These are phyloP conservation scores for Haemorhous mexicanus DNA, from an alignment of 2,113 vertebrate species.

Conservation along the genomic window DNA sequence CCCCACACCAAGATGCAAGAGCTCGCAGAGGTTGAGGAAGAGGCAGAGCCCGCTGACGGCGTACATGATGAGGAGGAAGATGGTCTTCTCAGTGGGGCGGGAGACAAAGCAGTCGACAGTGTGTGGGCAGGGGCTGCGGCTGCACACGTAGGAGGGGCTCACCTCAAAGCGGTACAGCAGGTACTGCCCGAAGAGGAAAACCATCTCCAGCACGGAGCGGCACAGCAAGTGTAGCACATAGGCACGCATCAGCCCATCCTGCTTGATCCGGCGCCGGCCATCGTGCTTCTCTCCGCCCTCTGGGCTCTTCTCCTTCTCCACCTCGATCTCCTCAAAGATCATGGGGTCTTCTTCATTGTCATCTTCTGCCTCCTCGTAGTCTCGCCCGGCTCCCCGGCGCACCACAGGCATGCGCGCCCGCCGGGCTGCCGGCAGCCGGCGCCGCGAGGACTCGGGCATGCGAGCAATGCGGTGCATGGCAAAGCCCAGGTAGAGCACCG, in stretches of 20 bases:
- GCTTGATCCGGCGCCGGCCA: conserved; percentile 80
- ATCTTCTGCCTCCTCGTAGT: conserved; percentile 85
- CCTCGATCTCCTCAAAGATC: conserved; percentile 83
- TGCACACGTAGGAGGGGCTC: conserved; percentile 80
- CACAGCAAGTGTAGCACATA: conserved; percentile 83
- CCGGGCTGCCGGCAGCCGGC: not conserved
- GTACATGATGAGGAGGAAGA: conserved; percentile 89
- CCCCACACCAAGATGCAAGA: conserved; percentile 81
- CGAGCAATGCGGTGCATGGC: conserved; percentile 87
- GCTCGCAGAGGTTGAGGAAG: conserved; percentile 82
- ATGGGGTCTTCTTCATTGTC: conserved; percentile 87
- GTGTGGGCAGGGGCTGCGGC: conserved; percentile 83
- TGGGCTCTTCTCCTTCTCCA: conserved; percentile 71
- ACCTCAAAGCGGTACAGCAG: conserved; percentile 83
- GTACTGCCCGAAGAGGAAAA: conserved; percentile 87
- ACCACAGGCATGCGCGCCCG: conserved; percentile 70
- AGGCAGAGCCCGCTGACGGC: conserved; percentile 84
- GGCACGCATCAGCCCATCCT: conserved; percentile 86
- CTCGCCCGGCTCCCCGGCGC: conserved; percentile 68
- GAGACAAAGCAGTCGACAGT: conserved; percentile 88
- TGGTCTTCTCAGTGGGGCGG: conserved; percentile 88
- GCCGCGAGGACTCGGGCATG: conserved; percentile 46
- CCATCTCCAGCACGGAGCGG: conserved; percentile 77
- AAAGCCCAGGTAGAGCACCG: conserved; percentile 87
- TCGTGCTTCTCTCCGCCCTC: conserved; percentile 50